Base-by-base conservation (phyloP, 1,140 invertebrate species). In the Charaxes varanes region DNA sequence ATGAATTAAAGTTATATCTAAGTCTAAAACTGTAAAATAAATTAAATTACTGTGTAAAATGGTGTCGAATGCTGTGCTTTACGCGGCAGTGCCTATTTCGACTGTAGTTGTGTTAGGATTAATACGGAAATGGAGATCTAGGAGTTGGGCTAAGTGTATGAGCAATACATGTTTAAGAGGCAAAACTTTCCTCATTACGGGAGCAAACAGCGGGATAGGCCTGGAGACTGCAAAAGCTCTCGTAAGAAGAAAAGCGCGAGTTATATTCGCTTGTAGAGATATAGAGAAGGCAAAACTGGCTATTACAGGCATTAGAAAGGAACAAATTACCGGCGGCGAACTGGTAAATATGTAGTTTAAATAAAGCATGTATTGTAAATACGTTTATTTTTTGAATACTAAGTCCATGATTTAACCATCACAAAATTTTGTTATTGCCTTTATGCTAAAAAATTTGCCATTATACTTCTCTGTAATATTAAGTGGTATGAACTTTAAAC, bases 131-230 rank as follows among this genome's bases (percentile, higher is more conserved):
- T 73, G 76, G 70, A 66, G 74, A 48, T 74, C 77, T 3, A 62
- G 71, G 27, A 67, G 61, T 47, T 85, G 83, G 83, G 74, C 56
- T 6, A 81, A 66, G 42, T 84, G 78, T 45, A 34, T 53, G 3
- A 73, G 60, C 32, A 76, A 73, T 36, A 74, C 69, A 31, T 79
- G 70, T 47, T 58, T 86, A 26, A 69, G 70, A 41, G 80, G 80
- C 10, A 85, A 85, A 62, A 85, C 80, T 6, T 91, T 90, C 24
- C 85, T 95, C 3, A 88, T 95, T 2, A 95, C 93, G 7, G 94
- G 94, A 12, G 91, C 90, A 1, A 94, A 92, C 71, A 89, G 89
- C 38, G 94, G 94, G 0, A 90, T 95, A 41, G 94, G 94, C 1
- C 89, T 91, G 47, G 92, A 92, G 62, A 91, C 91, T 1, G 90